Evolutionary conservation across 2,113 vertebrate species (phyloP), one percentile per base, ranked within the genome.

Genomic region (Salvelinus fontinalis): DNA sequence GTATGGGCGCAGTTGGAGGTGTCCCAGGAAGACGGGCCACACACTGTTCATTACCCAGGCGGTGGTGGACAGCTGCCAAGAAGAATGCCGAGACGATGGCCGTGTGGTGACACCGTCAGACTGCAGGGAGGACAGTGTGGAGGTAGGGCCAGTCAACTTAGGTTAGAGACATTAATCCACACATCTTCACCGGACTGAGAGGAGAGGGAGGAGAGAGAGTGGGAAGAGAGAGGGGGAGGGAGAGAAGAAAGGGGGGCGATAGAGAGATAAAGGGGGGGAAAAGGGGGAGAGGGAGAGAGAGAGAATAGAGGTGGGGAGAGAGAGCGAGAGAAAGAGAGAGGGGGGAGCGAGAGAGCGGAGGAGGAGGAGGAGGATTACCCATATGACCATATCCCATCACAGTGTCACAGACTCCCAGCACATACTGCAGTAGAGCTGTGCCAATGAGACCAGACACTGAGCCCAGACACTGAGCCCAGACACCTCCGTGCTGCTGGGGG

Each of bases 1-100:
- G 83, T 75, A 82, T 64, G 2, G 64, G 76, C 76, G 59, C 71
- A 12, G 57, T 64, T 54, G 78, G 76, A 83, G 67, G 74, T 26
- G 12, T 84, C 81, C 75, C 79, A 76, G 85, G 81, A 86, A 82
- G 83, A 83, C 65, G 65, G 31, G 64, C 68, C 76, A 24, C 69
- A 68, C 79, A 74, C 76, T 79, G 80, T 80, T 90, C 67, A 75
- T 82, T 84, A 80, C 77, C 75, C 74, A 34, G 27, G 20, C 27
- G 54, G 48, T 75, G 59, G 68, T 76, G 75, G 72, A 67, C 62
- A 48, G 64, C 79, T 60, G 72, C 54, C 75, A 27, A 65, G 75
- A 75, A 60, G 34, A 74, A 78, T 78, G 66, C n/a, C 71, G 73
- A 67, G 71, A 66, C 66, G 75, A 80, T 62, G 12, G 44, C 65